A percentile compares a stretch with the other conserved stretches of the same genome.
phyloP scores from a whole-genome alignment of 37 sponge, comb jelly and placozoan genomes.

The Diacarnus erythraeanus region DNA sequence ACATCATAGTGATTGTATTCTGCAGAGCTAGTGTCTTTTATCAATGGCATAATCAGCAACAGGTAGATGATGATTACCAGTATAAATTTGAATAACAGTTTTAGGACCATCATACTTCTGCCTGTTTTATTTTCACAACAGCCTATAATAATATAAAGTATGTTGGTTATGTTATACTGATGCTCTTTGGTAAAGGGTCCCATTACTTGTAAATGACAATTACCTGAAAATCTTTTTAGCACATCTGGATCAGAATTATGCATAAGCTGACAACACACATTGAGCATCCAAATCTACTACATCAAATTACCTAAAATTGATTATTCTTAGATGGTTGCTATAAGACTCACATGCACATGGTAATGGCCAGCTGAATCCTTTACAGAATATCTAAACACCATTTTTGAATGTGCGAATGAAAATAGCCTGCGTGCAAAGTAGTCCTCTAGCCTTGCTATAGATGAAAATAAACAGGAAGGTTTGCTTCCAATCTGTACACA shows the following conservation, averaged over 20 bases:
- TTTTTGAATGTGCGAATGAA: slow-evolving; percentile 1
- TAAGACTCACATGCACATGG: slow-evolving; percentile 2
- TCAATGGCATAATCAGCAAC: too few species aligned
- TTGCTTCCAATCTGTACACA: neutral
- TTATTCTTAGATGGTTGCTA: too few species aligned
- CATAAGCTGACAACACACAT: neutral
- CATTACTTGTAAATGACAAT: too few species aligned
- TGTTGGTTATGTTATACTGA: too few species aligned
- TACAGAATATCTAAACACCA: neutral
- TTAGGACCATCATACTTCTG: neutral
- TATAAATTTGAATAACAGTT: neutral
- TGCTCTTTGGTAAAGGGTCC: too few species aligned
- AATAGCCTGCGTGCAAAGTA: slow-evolving; percentile 16
- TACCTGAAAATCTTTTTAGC: neutral
- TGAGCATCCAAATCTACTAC: neutral
- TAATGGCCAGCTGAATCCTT: neutral
- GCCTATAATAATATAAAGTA: neutral
- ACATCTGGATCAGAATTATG: neutral
- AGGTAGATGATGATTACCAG: neutral
- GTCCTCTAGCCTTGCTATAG: slow-evolving; percentile 2
- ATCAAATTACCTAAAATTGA: neutral
- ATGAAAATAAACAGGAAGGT: neutral
- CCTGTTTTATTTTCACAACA: neutral
- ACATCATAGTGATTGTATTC: too few species aligned
- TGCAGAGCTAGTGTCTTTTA: too few species aligned